Conservation (phyloP, 2,113 vertebrate species). For the Canis aureus region DNA sequence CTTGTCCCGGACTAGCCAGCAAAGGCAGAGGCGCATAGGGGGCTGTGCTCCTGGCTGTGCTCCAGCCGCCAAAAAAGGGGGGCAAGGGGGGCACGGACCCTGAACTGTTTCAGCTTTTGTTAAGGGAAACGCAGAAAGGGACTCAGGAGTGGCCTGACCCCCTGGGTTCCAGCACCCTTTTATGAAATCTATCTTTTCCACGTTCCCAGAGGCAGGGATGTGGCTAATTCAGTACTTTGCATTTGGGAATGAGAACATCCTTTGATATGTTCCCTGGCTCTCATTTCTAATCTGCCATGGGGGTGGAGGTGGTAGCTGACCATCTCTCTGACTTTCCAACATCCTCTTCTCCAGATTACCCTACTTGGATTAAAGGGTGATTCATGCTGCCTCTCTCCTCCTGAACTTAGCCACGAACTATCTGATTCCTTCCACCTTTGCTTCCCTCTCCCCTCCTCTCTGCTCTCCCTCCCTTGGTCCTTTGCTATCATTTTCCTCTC, state of each 20-base stretch:
- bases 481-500: slow-evolving; percentile 61
- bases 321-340: neutral
- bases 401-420: neutral
- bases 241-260: neutral
- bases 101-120: neutral
- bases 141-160: neutral
- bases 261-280: neutral
- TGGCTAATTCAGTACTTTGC: neutral
- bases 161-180: neutral
- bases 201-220: neutral
- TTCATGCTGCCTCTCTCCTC: neutral
- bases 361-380: neutral
- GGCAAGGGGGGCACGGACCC: rapidly evolving
- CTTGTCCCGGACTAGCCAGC: neutral
- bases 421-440: neutral
- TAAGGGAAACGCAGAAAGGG: neutral
- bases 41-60: neutral
- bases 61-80: rapidly evolving
- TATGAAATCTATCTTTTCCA: neutral
- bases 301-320: neutral
- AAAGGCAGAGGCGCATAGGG: neutral
- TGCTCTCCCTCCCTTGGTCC: neutral
- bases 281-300: neutral
- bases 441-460: neutral
- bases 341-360: neutral